Evolutionary conservation across 2,797 vertebrate genomes (phyloP), one percentile per base, ranked within the genome.

Genomic region (Macroramphosus scolopax): DNA sequence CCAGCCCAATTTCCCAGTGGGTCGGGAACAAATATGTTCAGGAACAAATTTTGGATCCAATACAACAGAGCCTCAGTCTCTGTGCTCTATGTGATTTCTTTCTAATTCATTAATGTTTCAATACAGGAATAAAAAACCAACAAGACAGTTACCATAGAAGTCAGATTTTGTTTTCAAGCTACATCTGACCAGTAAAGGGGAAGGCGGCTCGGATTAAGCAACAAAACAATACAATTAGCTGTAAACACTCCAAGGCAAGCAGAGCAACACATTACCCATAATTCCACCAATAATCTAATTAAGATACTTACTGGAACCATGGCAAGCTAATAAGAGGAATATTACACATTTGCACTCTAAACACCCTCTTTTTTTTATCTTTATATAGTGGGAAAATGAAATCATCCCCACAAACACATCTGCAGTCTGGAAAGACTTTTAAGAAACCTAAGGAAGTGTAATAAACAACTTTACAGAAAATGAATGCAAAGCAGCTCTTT

Each of bases 211-310:
- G 29, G 61, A 65, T 74, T 60, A 37, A 59, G 28, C 17, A 66
- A 53, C 51, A 64, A 66, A 79, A 70, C 55, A 74, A 75, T 77
- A 77, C 51, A 71, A 82, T 81, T 74, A 73, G 51, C 49, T 28
- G 51, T 35, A 72, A 71, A 78, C 35, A 45, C 45, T 60, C 39
- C 54, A 51, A 35, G 67, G 78, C 70, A 72, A 68, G 75, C 45
- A 39, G 41, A 74, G 64, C 42, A 58, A 73, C 62, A 67, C 55
- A 35, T 77, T 72, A 54, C 45, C 62, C 40, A 53, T 69, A 65
- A 74, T 64, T 74, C 61, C 40, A 42, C 42, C 56, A 68, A 66
- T 85, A 80, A 83, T 82, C 80, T 66, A 68, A 78, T 81, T 79
- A 72, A 54, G 63, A 77, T 68, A 64, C 70, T 81, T 72, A 81